phyloP scores from a whole-genome alignment of 2,797 vertebrate species.

The Pempheris klunzingeri region DNA sequence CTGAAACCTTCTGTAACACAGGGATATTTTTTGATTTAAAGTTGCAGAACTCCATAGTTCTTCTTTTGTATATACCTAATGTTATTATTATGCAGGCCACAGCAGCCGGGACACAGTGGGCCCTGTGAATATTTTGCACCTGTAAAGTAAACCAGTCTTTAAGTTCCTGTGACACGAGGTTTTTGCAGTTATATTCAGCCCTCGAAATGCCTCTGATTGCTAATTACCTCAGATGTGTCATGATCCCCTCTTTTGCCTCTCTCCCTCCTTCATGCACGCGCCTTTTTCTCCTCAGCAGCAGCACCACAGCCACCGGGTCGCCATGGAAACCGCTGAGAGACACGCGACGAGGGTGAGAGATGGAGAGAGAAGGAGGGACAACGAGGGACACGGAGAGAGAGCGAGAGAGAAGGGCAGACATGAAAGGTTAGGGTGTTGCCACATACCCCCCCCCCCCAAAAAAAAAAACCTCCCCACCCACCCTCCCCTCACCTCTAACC shows the following conservation, averaged over 20 bases:
- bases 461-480: conserved; percentile 42
- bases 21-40: too few species aligned
- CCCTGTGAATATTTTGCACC: not conserved
- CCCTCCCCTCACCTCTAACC: conserved; percentile 69
- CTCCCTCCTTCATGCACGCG: conserved; percentile 68
- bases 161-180: not conserved
- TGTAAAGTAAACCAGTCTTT: conserved; percentile 5
- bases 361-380: conserved; percentile 63
- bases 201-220: conserved; percentile 5
- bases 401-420: conserved; percentile 43
- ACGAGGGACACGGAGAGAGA: conserved; percentile 50
- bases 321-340: conserved; percentile 84
- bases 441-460: conserved; percentile 38
- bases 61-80: conserved; percentile 12
- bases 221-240: conserved; percentile 47
- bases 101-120: not conserved
- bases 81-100: conserved; percentile 19
- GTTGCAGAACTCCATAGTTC: not conserved
- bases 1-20: too few species aligned
- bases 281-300: conserved; percentile 77
- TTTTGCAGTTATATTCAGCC: conserved; percentile 14
- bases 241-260: not conserved
- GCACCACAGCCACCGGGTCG: conserved; percentile 80
- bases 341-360: conserved; percentile 74
- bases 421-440: conserved; percentile 85